Conservation (phyloP, 2,888 invertebrate species). For the Eupsilia transversa region DNA sequence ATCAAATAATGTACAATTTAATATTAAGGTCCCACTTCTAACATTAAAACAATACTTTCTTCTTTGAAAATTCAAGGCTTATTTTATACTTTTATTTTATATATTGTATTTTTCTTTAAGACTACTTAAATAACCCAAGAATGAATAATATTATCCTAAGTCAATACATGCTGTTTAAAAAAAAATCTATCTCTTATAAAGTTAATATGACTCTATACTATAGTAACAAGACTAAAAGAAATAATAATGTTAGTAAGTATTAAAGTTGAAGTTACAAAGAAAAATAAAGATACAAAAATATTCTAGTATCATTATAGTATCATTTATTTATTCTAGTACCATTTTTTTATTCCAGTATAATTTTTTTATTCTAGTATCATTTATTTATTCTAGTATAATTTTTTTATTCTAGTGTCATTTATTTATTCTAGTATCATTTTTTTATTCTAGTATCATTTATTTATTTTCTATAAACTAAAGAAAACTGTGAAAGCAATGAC, state of each 20-base stretch:
- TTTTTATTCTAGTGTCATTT: too few relatives aligned
- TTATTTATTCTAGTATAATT: too few relatives aligned
- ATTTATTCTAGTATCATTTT: neutral
- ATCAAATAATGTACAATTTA: neutral
- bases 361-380: neutral
- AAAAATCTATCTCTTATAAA: neutral
- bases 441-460: neutral
- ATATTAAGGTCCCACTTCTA: too few relatives aligned
- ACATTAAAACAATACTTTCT: neutral
- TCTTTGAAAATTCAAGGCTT: neutral
- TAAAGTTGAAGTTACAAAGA: neutral
- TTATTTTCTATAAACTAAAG: conserved; percentile 60
- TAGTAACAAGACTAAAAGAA: neutral
- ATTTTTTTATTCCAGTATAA: too few relatives aligned
- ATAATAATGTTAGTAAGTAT: neutral
- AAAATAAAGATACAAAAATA: neutral
- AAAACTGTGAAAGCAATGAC: conserved; percentile 78
- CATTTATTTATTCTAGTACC: too few relatives aligned
- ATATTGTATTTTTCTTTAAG: neutral
- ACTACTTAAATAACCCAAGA: neutral
- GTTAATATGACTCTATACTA: too few relatives aligned
- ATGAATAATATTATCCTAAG: neutral
- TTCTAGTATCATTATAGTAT: neutral
- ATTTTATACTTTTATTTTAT: neutral
- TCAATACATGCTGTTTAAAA: neutral